Base-by-base conservation (phyloP, 2,888 invertebrate species). In the Polyploca ridens region DNA sequence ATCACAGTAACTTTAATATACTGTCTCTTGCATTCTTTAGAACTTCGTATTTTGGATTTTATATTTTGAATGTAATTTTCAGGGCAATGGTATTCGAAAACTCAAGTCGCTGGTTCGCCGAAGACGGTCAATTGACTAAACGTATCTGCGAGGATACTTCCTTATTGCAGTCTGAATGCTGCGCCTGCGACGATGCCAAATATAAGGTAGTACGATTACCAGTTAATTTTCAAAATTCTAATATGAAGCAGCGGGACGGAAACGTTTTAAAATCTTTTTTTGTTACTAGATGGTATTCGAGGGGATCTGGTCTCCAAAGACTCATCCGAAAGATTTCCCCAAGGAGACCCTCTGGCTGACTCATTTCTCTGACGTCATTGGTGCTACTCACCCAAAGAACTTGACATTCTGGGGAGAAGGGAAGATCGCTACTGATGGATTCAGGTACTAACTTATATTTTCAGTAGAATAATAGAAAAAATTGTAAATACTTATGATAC, bases 311-410 rank as follows among this genome's bases (percentile, higher is more conserved):
- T 99, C 99, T 0, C 96, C 97, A 75, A 96, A 97, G 82, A 99
- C 99, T 0, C 99, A 99, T 88, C 99, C 99, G 0, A 99, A 97
- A 90, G 97, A 99, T 90, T 99, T 98, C 90, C 99, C 99, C 0
- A 96, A 95, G 82, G 85, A 89, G 64, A 97, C 98, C 57, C 94
- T 97, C 70, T 98, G 98, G 97, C 90, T 98, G 69, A 98, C 99
- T 0, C 99, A 99, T 90, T 99, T 99, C 94, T 99, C 99, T 0
- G 99, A 99, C 88, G 96, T 99, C 14, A 97, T 99, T 79, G 99
- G 99, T 1, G 99, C 98, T 35, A 97, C 99, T 0, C 99, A 99
- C 84, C 97, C 97, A 38, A 95, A 96, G 58, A 98, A 98, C 86
- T 97, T 97, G 79, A 96, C 96, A 60, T 99, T 99, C 85, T 99